Conservation (phyloP, 2,888 invertebrate genomes). For the Cerastis leucographa region DNA sequence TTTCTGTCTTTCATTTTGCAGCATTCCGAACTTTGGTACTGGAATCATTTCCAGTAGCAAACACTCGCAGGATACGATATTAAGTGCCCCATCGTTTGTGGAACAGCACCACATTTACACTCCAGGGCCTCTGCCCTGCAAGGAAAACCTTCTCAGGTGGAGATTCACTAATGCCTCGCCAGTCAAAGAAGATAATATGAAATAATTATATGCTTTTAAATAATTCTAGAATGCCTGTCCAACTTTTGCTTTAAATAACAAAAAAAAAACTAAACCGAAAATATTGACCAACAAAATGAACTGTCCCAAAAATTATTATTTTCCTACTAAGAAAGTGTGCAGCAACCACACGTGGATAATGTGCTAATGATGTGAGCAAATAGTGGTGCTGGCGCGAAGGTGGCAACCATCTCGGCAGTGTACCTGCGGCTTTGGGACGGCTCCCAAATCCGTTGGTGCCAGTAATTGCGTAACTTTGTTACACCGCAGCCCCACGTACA, state of each 20-base stretch:
- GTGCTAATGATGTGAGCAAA: constrained; percentile 67
- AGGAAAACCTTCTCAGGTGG: too few relatives aligned
- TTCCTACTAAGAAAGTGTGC: constrained; percentile 22
- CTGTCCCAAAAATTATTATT: neutral
- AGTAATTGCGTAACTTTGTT: constrained; percentile 76
- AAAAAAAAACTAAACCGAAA: neutral
- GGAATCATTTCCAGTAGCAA: too few relatives aligned
- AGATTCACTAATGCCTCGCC: too few relatives aligned
- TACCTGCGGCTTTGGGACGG: constrained; percentile 71
- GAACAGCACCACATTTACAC: too few relatives aligned
- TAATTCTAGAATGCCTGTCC: neutral
- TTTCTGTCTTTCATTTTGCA: too few relatives aligned
- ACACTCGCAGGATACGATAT: too few relatives aligned
- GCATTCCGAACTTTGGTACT: too few relatives aligned
- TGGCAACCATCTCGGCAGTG: constrained; percentile 51
- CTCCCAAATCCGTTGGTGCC: constrained; percentile 70
- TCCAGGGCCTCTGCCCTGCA: too few relatives aligned
- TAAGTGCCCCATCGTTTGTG: too few relatives aligned
- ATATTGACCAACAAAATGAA: neutral
- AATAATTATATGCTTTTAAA: neutral
- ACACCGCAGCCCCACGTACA: constrained; percentile 65
- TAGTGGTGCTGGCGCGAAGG: constrained; percentile 42
- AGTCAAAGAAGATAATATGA: neutral
- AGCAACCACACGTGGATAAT: constrained; percentile 41
- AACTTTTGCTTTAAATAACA: neutral